phyloP scores from a whole-genome alignment of 2,113 vertebrate species.

The Chiloscyllium plagiosum region DNA sequence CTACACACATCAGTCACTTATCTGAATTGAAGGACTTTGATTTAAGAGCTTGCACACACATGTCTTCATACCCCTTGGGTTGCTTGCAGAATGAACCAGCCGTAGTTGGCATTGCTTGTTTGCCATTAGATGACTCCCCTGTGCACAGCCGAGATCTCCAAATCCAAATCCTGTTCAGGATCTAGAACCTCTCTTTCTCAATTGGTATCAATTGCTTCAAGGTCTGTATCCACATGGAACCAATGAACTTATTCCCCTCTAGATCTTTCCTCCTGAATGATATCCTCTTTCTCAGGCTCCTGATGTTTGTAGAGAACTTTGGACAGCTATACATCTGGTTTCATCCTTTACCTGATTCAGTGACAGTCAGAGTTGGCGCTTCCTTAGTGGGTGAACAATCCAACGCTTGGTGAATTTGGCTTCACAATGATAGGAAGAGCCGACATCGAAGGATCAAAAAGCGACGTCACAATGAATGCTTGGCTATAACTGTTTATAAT shows the following conservation, averaged over 20 bases:
- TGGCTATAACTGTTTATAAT: no score
- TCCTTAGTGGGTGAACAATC: no score
- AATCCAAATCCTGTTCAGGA: slow-evolving; percentile 78
- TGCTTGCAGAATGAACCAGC: slow-evolving; percentile 94
- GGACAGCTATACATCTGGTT: slow-evolving; percentile 84
- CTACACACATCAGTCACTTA: slow-evolving; percentile 78
- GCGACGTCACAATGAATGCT: no score
- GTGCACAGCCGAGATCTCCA: slow-evolving; percentile 87
- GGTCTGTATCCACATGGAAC: slow-evolving; percentile 82
- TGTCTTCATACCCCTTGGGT: slow-evolving; percentile 94
- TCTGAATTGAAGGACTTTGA: slow-evolving; percentile 83
- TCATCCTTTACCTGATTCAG: slow-evolving; percentile 59
- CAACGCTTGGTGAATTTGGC: no score
- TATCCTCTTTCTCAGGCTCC: slow-evolving; percentile 93
- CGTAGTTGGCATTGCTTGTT: slow-evolving; percentile 92
- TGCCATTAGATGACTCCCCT: slow-evolving; percentile 97
- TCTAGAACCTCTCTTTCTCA: slow-evolving; percentile 79
- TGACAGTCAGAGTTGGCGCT: no score
- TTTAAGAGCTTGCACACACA: slow-evolving; percentile 91
- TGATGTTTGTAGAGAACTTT: slow-evolving; percentile 93
- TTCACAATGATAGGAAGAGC: no score
- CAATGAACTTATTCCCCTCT: slow-evolving; percentile 83
- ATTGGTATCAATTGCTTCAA: slow-evolving; percentile 89
- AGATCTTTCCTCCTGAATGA: slow-evolving; percentile 89
- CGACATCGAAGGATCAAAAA: no score